Base-by-base conservation (phyloP, 2,797 vertebrate species). In the Lithobates pipiens region DNA sequence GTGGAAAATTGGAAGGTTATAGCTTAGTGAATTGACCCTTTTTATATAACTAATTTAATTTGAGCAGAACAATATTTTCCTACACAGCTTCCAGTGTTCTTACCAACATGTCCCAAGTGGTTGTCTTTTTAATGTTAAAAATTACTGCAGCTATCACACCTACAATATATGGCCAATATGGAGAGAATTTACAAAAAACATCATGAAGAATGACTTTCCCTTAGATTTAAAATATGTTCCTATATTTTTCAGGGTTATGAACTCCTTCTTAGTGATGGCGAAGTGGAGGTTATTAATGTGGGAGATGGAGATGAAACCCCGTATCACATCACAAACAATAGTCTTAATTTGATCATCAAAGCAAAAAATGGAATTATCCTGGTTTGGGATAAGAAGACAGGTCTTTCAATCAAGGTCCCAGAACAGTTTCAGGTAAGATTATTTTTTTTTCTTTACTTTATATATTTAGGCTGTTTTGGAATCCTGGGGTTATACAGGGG, bases 331-430 rank as follows among this genome's bases (percentile, higher is more conserved):
- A 10, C 3, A 44, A 72, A 77, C 16, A 76, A 34, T 2, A 80
- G 78, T 34, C 34, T 86, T 18, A 71, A 82, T 65, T 13, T 76
- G 34, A 50, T 67, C 16, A 68, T 85, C 65, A 65, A 9, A n/a
- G 18, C n/a, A 9, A 72, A 2, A 3, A 85, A 85, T 77, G 76
- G 83, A 79, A 1, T 85, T 7, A 25, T 74, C 18, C 21, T 85
- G 11, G 34, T 77, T 29, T 85, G 83, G 83, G 69, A 85, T 73
- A 85, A 74, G 34, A 79, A 68, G 29, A 50, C 76, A 32, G 23
- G 76, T 46, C 3, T 85, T 11, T 54, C 21, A 9, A 74, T 85
- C 42, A 79, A 67, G 68, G n/a, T 82, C 36, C 3, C 79, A 29
- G 44, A 5, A 77, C 0, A 34, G 16, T 86, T 82, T 72, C 72